These are phyloP conservation scores for Butastur rufipennis DNA, from an alignment of 2,113 vertebrate species.

Conservation along the genomic window DNA sequence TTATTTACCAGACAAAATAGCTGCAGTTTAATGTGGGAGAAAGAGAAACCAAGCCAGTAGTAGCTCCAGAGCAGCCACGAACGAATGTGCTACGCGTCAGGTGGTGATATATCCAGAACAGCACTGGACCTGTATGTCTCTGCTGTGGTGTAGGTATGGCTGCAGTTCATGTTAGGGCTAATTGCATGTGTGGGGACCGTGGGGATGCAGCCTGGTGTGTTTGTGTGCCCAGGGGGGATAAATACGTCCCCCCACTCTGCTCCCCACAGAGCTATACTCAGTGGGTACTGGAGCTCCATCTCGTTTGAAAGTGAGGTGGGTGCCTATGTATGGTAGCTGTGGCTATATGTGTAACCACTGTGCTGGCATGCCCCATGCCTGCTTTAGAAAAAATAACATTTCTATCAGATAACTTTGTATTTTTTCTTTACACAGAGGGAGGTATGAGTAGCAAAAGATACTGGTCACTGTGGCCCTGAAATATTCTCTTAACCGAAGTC, in stretches of 20 bases:
- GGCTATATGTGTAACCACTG: not conserved
- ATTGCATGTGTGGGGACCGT: not conserved
- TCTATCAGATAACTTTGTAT: fast-evolving
- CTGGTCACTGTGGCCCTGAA: not conserved
- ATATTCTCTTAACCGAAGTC: not conserved
- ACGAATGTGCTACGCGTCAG: not conserved
- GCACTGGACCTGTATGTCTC: fast-evolving
- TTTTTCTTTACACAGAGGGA: not conserved
- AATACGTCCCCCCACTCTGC: not conserved
- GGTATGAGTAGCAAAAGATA: not conserved
- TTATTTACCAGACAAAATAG: not conserved
- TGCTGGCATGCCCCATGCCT: not conserved
- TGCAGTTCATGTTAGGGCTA: not conserved
- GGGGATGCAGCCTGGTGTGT: not conserved
- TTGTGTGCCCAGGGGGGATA: too few relatives aligned
- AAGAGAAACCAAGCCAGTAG: not conserved
- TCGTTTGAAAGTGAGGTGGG: not conserved
- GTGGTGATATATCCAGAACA: not conserved
- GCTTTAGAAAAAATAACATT: not conserved
- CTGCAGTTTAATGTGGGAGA: not conserved
- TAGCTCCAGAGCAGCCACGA: not conserved
- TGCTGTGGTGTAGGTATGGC: not conserved
- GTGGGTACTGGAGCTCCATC: not conserved
- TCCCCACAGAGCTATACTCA: fast-evolving
- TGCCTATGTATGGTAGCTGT: not conserved